Evolutionary conservation across 1,140 invertebrate species (phyloP), one percentile per base, ranked within the genome.

Genomic region (Chelonus insularis): DNA sequence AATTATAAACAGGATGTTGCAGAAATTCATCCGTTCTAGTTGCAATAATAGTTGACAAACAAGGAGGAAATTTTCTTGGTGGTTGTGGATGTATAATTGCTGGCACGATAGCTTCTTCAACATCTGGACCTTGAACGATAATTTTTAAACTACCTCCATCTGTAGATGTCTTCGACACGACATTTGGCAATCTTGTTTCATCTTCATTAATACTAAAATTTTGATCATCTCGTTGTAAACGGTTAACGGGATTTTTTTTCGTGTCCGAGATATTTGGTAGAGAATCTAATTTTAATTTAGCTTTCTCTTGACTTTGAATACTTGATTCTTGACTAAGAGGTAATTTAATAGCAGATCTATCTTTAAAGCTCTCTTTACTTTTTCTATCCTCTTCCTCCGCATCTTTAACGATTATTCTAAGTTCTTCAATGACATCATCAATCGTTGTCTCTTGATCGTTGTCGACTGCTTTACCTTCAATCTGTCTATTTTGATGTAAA

Each of bases 391-490:
- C 84, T 69, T 92, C 88, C 0, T 93, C 90, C 0, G 90, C 91
- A 60, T 93, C 89, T 71, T 91, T 93, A 0, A 93, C 89, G 51
- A 93, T 92, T 66, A 92, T 93, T 65, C 89, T 84, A 23, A 94
- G 75, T 72, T 93, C 91, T 74, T 92, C 90, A 68, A 94, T 93
- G 0, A 93, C 91, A 79, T 93, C 91, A 65, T 93, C 92, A 50
- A 94, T 93, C 11, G 91, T 93, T 0, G 89, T 91, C 79, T 93
- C 90, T 48, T 90, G 89, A 67, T 91, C 89, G 47, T 90, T 88
- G 52, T 87, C 86, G 21, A 62, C 56, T 36, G 63, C 79, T 74
- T 66, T 69, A 20, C 41, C 60, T 8, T 52, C 45, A 8, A 54
- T 67, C 57, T 59, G 14, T 63, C 41, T 36, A 36, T 36, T 51